Conservation (phyloP, 2,113 vertebrate genomes). For the Centropus unirufus region DNA sequence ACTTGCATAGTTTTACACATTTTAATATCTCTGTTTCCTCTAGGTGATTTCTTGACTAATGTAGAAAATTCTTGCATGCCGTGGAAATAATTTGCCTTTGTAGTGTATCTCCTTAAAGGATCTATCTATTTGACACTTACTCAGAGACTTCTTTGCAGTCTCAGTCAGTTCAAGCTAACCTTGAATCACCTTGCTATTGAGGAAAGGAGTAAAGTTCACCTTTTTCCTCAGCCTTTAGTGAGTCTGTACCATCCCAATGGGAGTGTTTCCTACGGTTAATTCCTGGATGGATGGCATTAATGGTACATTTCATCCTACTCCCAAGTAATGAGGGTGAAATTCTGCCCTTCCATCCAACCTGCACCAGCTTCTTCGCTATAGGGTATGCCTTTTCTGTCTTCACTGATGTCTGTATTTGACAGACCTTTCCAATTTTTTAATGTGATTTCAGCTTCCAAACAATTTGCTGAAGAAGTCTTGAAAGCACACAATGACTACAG, state of each 20-base stretch:
- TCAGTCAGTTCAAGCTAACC: not conserved
- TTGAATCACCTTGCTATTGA: not conserved
- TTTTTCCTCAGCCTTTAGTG: not conserved
- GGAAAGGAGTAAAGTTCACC: not conserved
- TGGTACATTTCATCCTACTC: not conserved
- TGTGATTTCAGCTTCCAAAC: conserved; percentile 87
- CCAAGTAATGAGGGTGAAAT: not conserved
- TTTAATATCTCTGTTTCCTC: not conserved
- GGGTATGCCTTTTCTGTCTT: not conserved
- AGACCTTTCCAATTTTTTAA: not conserved
- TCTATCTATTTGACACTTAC: not conserved
- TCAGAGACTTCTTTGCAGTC: not conserved
- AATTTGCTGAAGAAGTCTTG: conserved; percentile 89
- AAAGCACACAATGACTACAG: conserved; percentile 92
- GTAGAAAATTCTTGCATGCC: not conserved
- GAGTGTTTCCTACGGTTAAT: not conserved
- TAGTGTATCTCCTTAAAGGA: not conserved
- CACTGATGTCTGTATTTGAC: not conserved
- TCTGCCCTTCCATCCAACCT: not conserved
- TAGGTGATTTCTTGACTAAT: not conserved
- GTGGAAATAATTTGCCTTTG: not conserved
- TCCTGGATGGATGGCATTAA: not conserved
- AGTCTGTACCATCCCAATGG: not conserved
- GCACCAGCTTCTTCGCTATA: not conserved
- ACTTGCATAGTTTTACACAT: not conserved